phyloP scores from a whole-genome alignment of 1,140 invertebrate genomes.

The Micrasema longulum region DNA sequence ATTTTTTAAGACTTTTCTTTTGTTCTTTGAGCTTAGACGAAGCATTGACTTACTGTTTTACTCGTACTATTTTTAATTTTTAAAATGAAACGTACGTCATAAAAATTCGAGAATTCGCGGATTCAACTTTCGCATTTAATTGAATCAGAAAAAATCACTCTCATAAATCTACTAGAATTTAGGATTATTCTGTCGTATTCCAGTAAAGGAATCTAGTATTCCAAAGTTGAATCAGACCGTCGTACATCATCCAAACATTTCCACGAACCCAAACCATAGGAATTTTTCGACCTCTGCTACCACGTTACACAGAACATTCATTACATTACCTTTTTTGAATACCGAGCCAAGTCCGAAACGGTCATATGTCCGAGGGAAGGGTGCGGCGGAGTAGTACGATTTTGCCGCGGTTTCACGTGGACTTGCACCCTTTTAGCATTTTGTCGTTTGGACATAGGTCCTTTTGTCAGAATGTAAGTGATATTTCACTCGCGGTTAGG shows the following conservation, averaged over 20 bases:
- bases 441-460: not conserved
- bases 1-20: no score
- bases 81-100: no score
- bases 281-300: slow-evolving; percentile 42
- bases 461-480: slow-evolving; percentile 15
- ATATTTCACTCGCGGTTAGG: slow-evolving; percentile 49
- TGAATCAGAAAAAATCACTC: slow-evolving; percentile 25
- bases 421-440: slow-evolving; percentile 7
- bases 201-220: slow-evolving; percentile 31
- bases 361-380: slow-evolving; percentile 31
- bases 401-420: not conserved
- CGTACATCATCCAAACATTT: slow-evolving; percentile 35
- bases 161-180: slow-evolving; percentile 32
- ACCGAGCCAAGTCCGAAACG: slow-evolving; percentile 14
- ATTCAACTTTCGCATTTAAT: slow-evolving; percentile 17
- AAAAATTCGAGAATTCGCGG: no score
- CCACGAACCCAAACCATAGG: slow-evolving; percentile 1
- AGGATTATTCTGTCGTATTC: slow-evolving; percentile 24
- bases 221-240: slow-evolving; percentile 15
- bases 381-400: not conserved
- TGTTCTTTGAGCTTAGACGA: no score
- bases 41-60: no score
- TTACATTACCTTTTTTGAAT: slow-evolving; percentile 46
- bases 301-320: slow-evolving; percentile 44
- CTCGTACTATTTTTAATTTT: no score